Conservation (phyloP, 2,888 invertebrate species). For the Torymus auratus region DNA sequence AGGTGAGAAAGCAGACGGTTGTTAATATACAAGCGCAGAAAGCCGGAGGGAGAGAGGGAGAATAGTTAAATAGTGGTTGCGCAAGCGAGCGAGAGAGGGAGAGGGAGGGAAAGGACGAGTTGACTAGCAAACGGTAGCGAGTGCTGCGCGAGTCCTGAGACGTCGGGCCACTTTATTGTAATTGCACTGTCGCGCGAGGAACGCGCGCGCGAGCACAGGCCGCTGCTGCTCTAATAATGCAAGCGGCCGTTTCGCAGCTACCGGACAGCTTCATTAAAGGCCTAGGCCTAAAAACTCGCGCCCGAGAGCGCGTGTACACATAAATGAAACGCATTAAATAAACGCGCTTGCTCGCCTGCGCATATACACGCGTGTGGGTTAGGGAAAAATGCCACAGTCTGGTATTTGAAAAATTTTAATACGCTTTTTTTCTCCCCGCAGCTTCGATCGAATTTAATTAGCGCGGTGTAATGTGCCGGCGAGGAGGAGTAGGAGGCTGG, state of each 20-base stretch:
- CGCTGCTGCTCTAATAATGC: constrained; percentile 60
- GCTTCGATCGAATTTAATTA: constrained; percentile 27
- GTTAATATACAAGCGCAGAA: constrained; percentile 34
- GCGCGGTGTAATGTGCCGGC: neutral
- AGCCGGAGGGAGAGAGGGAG: neutral
- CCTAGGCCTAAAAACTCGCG: constrained; percentile 51
- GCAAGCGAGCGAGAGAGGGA: constrained; percentile 26
- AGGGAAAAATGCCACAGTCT: neutral
- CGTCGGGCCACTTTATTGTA: constrained; percentile 68
- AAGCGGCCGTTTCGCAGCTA: constrained; percentile 59
- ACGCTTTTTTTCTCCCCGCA: neutral
- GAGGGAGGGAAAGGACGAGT: constrained; percentile 31
- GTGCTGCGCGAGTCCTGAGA: constrained; percentile 56
- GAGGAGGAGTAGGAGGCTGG: no score
- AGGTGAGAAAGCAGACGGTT: constrained; percentile 15
- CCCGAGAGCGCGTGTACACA: neutral
- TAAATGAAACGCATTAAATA: constrained; percentile 52
- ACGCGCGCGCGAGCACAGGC: constrained; percentile 49
- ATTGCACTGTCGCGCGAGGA: constrained; percentile 68
- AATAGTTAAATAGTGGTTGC: constrained; percentile 17
- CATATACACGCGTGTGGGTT: neutral
- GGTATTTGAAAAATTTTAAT: constrained; percentile 31
- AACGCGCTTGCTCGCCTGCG: neutral
- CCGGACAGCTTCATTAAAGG: constrained; percentile 67
- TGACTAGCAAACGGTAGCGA: constrained; percentile 53